These are phyloP conservation scores for Mesorhabditis spiculigera DNA, from an alignment of 2,888 invertebrate genomes.

Conservation along the genomic window DNA sequence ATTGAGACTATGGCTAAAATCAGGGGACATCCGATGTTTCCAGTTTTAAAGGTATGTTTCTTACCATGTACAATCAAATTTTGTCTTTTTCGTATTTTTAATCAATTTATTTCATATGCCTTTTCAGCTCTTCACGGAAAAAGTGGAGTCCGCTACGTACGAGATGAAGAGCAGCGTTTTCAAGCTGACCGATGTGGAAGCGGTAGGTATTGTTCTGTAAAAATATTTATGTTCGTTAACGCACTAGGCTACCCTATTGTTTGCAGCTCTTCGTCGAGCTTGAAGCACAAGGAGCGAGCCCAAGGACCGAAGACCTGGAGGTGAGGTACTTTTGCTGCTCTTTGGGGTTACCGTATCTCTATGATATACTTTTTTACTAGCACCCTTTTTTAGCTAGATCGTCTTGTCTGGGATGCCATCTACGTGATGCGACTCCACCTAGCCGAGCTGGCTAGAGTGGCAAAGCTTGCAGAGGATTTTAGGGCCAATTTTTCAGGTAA, in stretches of 20 bases:
- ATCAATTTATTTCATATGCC: no score
- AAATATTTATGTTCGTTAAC: no score
- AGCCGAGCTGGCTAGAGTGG: background rate
- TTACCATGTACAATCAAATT: no score
- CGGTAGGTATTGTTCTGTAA: no score
- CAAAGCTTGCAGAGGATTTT: background rate
- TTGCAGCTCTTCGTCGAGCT: background rate
- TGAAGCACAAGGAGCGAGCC: background rate
- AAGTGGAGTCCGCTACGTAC: background rate
- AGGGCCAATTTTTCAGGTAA: background rate
- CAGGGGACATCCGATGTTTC: background rate
- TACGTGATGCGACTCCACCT: background rate
- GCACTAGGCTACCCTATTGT: no score
- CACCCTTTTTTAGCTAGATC: background rate
- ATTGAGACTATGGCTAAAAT: background rate
- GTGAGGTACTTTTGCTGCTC: background rate
- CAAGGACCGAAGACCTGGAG: background rate
- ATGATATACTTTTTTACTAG: no score
- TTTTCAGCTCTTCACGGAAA: background rate
- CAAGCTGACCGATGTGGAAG: background rate
- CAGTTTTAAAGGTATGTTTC: background rate
- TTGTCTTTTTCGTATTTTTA: no score
- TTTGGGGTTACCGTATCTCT: background rate
- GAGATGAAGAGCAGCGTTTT: background rate
- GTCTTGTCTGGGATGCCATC: background rate